phyloP scores from a whole-genome alignment of 2,113 vertebrate genomes.

The Chinchilla lanigera region DNA sequence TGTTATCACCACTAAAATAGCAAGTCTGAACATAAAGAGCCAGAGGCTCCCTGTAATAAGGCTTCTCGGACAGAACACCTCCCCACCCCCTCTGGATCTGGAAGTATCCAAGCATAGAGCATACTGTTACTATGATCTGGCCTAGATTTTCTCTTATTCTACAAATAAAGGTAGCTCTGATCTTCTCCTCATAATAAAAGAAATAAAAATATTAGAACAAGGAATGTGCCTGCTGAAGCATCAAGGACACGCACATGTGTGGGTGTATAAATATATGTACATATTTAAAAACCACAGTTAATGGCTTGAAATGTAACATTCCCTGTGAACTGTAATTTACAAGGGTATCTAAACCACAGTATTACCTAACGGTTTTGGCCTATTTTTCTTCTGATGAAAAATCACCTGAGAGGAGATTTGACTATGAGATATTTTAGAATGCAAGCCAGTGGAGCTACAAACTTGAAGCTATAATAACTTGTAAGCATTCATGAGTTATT shows the following conservation, averaged over 20 bases:
- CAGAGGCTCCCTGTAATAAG: slow-evolving; percentile 21
- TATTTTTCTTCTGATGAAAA: neutral
- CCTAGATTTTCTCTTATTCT: neutral
- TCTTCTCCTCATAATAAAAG: neutral
- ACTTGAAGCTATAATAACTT: slow-evolving; percentile 21
- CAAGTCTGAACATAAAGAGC: slow-evolving; percentile 6
- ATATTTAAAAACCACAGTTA: neutral
- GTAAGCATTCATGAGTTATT: slow-evolving; percentile 8
- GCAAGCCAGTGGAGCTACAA: neutral
- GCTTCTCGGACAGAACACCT: neutral
- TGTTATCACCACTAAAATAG: slow-evolving; percentile 3
- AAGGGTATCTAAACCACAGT: neutral
- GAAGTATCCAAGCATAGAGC: slow-evolving; percentile 5
- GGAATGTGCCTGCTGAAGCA: neutral
- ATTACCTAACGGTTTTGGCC: neutral
- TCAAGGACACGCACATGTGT: too few relatives aligned
- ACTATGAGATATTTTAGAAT: slow-evolving; percentile 7
- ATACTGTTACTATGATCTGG: neutral
- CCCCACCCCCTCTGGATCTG: neutral
- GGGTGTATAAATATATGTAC: neutral
- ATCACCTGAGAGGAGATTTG: neutral
- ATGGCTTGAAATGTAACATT: neutral
- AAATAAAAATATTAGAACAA: slow-evolving; percentile 17
- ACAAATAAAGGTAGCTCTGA: slow-evolving; percentile 28
- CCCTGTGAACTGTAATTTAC: neutral